Base-by-base conservation (phyloP, 1,140 invertebrate species). In the Eumeta japonica region DNA sequence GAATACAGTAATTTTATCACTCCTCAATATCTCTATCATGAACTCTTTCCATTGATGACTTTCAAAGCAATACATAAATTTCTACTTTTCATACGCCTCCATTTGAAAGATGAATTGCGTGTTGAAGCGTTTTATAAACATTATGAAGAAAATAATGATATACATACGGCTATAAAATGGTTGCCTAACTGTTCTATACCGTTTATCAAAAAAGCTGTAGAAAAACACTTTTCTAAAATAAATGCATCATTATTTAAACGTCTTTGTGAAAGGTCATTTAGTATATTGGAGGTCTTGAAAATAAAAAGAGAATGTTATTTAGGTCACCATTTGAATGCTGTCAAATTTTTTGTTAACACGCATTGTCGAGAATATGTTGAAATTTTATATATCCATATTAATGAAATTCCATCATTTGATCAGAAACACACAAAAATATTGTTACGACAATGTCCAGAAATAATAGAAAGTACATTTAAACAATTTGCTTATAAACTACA, bases 1-100 rank as follows among this genome's bases (percentile, higher is more conserved):
- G 31, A 54, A n/a, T 64, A 62, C 28, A 44, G 50, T 13, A 39
- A 56, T 19, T 46, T 66, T 30, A 54, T 66, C 31, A 61, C 64
- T 30, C 58, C 58, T 15, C 19, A 52, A 37, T 58, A 61, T 35
- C 35, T 66, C 10, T 16, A 55, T 13, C 41, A 41, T 11, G 16
- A 52, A 34, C 36, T 64, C 1, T 50, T 51, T 27, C 61, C 50
- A 5, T 28, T 52, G 29, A 64, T 67, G 54, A 53, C 45, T 27
- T 28, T 28, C 10, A 54, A 53, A 42, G 55, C 55, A 11, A 43
- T 50, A 18, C 50, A 48, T 10, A 67, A 62, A 35, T 16, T 67
- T 2, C 28, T 59, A 19, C 31, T 56, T 4, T 33, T 38, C 10
- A 53, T 67, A 18, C 47, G 58, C 41, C 43, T 62, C 7, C 46